Evolutionary conservation across 1,140 invertebrate genomes (phyloP), one percentile per base, ranked within the genome.

Genomic region (Ips typographus): DNA sequence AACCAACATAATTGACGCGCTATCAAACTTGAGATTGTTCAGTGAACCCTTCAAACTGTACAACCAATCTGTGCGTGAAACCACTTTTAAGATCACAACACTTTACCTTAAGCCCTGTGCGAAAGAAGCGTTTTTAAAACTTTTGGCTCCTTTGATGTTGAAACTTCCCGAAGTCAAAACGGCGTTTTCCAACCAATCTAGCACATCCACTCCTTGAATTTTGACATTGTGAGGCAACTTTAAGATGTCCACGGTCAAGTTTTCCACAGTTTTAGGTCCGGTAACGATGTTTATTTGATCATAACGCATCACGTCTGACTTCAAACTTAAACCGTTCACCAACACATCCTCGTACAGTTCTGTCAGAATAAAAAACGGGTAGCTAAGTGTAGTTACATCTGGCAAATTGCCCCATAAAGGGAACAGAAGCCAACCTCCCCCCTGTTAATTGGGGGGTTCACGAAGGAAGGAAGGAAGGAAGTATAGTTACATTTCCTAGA

Each of bases 241-340:
- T 0, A 84, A 71, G 2, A 74, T 73, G 22, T 76, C 71, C 3
- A 80, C 73, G 2, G 59, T 61, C 4, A 80, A 67, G 52, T 73
- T 74, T 2, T 75, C 6, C 4, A 82, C 61, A 4, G 3, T 66
- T 75, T 84, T 83, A 1, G 55, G 49, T 3, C 78, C 80, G 8
- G 78, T 80, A 38, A 82, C 73, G 40, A 75, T 72, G 61, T 80
- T 80, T 4, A 63, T 36, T 42, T 51, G 61, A 70, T 79, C 75
- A 64, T 77, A 79, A 62, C 77, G 72, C 73, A 84, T 73, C 3
- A 84, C 72, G 68, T 84, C 83, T 41, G 76, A 73, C 41, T 77
- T 70, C 58, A 84, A 68, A 75, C 82, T 77, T 22, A 82, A 69
- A 42, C 79, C 68, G 71, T 84, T 84, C 39, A 84, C 74, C 0